Conservation (phyloP, 2,888 invertebrate genomes). For the Leptopilina myrica region DNA sequence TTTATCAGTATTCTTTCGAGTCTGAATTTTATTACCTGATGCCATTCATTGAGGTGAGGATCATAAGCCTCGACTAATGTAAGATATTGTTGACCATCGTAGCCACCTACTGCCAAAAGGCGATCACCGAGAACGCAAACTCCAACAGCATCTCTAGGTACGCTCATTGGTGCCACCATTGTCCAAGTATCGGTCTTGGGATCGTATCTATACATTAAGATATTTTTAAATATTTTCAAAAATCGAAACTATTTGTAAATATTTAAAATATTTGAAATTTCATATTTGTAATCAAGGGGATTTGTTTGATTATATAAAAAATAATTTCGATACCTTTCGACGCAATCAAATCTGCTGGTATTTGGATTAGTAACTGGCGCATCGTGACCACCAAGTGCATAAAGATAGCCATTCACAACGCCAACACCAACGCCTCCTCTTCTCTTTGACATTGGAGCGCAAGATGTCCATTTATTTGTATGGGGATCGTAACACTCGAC, state of each 20-base stretch:
- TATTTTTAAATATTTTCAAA: neutral
- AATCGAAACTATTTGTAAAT: neutral
- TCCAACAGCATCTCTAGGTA: slow-evolving; percentile 92
- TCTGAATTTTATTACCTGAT: slow-evolving; percentile 73
- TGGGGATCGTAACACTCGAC: slow-evolving; percentile 90
- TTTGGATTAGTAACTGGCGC: slow-evolving; percentile 92
- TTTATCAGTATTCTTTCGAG: too few relatives aligned
- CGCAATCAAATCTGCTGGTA: slow-evolving; percentile 90
- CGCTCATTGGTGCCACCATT: slow-evolving; percentile 88
- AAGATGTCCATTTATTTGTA: slow-evolving; percentile 88
- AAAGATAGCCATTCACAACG: slow-evolving; percentile 91
- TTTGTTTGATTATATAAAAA: neutral
- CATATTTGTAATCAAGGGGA: neutral
- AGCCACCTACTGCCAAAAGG: slow-evolving; percentile 91
- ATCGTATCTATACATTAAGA: slow-evolving; percentile 76
- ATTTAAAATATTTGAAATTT: neutral
- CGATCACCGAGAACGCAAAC: slow-evolving; percentile 90
- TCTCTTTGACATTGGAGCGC: slow-evolving; percentile 91
- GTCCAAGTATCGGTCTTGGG: slow-evolving; percentile 91
- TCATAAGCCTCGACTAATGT: slow-evolving; percentile 94
- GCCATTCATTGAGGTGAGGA: slow-evolving; percentile 88
- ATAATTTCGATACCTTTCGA: slow-evolving; percentile 83
- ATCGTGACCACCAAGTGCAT: slow-evolving; percentile 96
- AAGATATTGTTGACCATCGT: slow-evolving; percentile 92
- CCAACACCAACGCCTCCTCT: slow-evolving; percentile 94